Evolutionary conservation across 2,113 vertebrate species (phyloP).

Genomic region (Centrocercus urophasianus): DNA sequence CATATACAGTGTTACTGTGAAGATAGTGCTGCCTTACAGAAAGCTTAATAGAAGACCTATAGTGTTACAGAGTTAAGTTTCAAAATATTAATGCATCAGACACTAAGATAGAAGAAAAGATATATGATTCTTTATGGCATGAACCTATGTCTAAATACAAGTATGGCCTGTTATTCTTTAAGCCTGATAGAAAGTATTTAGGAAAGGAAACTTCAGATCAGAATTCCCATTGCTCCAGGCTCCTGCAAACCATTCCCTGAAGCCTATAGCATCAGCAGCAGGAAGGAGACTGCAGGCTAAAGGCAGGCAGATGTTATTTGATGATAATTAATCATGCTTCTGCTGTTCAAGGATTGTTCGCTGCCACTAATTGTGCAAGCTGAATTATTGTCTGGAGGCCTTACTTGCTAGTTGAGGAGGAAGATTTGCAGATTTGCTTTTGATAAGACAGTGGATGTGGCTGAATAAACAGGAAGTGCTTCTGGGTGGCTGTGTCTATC

Average conservation of each 20-base stretch:
- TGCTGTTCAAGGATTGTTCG: background rate
- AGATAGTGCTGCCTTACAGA: background rate
- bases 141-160: background rate
- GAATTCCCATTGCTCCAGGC: background rate
- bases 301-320: background rate
- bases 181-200: background rate
- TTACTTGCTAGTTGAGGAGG: rapidly evolving
- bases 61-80: background rate
- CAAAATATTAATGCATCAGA: background rate
- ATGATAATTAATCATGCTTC: background rate
- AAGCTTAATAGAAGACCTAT: background rate
- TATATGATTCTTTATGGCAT: background rate
- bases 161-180: background rate
- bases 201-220: background rate
- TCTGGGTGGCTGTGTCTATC: background rate
- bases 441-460: background rate
- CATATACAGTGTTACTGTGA: background rate
- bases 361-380: background rate
- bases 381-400: background rate
- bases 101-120: background rate
- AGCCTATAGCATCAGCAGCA: background rate
- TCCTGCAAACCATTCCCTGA: background rate
- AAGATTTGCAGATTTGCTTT: background rate
- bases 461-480: background rate
- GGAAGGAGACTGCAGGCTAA: background rate